Base-by-base conservation (phyloP, 1,140 invertebrate genomes). In the Drosophila simulans region DNA sequence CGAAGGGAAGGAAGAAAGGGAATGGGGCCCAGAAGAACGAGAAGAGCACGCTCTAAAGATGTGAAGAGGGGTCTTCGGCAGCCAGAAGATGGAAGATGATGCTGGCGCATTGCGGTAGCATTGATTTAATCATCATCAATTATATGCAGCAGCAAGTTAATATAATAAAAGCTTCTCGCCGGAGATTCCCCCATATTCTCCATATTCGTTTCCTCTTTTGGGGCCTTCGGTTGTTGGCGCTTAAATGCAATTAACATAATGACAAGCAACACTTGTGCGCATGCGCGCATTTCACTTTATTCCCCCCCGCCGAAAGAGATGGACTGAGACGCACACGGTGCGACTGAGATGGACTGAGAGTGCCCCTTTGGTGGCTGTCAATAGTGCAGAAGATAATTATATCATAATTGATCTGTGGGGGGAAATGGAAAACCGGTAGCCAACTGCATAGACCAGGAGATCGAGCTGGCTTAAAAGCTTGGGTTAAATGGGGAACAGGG, bases 121-220 rank as follows among this genome's bases (percentile, higher is more conserved):
- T 88, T 88, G 84, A 88, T 88, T 88, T 88, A 88, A 88, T 88
- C 84, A 88, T 88, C 84, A 88, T 88, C 84, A 88, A 88, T 88
- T 88, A 88, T 89, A 89, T 88, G 84, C 84, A 84, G 84, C 84
- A 89, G 79, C 84, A 88, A 88, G 84, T 89, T 88, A 88, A 88
- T 89, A 88, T 89, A 88, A 88, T 89, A 89, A 88, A 88, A 88
- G 66, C 84, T 57, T 65, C 71, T 65, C 73, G 60, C 62, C 66
- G 57, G 37, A 59, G 17, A 54, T 68, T 68, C 48, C 69, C 34
- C 39, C n/a, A 17, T 20, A 17, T 17, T 37, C 51, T 22, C 22
- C n/a, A 45, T 2, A 20, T 40, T 48, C 20, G 56, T 51, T 59
- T 59, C 48, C 72, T 69, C 54, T 60, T 74, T 55, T 53, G 64